phyloP scores from a whole-genome alignment of 2,113 vertebrate species.

The Hippocampus comes region DNA sequence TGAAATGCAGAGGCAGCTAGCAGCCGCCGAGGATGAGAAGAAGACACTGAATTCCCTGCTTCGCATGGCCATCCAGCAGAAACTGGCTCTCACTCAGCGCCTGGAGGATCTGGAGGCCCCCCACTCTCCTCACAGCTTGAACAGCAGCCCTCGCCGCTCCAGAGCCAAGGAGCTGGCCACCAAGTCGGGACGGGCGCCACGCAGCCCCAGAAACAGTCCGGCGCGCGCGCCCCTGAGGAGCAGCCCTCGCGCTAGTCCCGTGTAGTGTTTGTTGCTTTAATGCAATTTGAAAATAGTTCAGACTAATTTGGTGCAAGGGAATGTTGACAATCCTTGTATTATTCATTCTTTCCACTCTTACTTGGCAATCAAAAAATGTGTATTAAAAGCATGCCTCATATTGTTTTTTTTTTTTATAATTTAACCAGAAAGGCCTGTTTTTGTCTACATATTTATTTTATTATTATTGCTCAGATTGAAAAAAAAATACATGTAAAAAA shows the following conservation, averaged over 20 bases:
- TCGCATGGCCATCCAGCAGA: conserved; percentile 82
- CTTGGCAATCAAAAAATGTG: too few species aligned
- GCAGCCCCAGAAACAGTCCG: conserved; percentile 72
- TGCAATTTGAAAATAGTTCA: not conserved
- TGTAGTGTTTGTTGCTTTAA: conserved; percentile 17
- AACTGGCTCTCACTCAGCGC: conserved; percentile 76
- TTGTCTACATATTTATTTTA: not conserved
- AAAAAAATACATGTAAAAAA: too few species aligned
- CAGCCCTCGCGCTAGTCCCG: conserved; percentile 65
- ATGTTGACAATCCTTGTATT: not conserved
- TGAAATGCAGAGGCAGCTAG: conserved; percentile 79
- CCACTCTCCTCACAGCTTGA: conserved; percentile 63
- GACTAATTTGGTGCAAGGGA: not conserved
- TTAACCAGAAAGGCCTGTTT: not conserved
- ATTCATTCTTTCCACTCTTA: not conserved
- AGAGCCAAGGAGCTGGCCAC: conserved; percentile 69
- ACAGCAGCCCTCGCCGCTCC: conserved; percentile 71
- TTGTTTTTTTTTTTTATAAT: not conserved
- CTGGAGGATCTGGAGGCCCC: conserved; percentile 80
- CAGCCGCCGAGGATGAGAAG: conserved; percentile 79
- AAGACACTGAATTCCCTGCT: conserved; percentile 78
- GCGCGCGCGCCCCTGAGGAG: conserved; percentile 51
- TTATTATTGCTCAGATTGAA: not conserved
- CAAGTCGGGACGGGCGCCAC: conserved; percentile 66
- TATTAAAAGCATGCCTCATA: too few species aligned